Evolutionary conservation across 2,888 invertebrate genomes (phyloP), one percentile per base, ranked within the genome.

Genomic region (Ceraclea dissimilis): DNA sequence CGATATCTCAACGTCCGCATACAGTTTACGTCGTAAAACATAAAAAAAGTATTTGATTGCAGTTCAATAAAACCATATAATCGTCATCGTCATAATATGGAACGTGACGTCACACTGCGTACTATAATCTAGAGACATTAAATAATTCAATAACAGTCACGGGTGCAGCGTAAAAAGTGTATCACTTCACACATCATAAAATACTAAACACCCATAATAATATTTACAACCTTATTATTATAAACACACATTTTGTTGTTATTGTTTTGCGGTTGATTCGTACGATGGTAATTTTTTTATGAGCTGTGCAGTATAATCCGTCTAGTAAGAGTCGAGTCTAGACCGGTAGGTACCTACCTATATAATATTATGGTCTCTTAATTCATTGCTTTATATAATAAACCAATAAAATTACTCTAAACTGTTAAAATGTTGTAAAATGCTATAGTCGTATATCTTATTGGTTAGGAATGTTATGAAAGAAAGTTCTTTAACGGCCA

Each of bases 351-450:
- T 31, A n/a, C 31, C 31, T 31, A 31, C 11, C 8, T 31, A 11
- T 6, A 6, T 31, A 31, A 6, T 8, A 31, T 31, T 31, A 31
- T 57, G 51, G 50, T 57, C 51, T 58, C 56, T 48, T 61, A 59
- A 61, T 61, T 61, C 59, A 61, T 61, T 61, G 52, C 61, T 57
- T 56, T 54, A 53, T 31, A 31, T 59, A 61, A 59, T 58, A 59
- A 59, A 61, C 61, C 57, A 61, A 61, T 61, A 61, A 61, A 61
- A 59, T 52, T 47, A 59, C 47, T 54, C 56, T 56, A 58, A 60
- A 56, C 52, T 56, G 54, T 51, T 51, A 60, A 57, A 60, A 26
- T 10, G 26, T 26, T 26, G 4, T 26, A 6, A 26, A 26, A 10
- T 26, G n/a, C n/a, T n/a, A n/a, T n/a, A n/a, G n/a, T n/a, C n/a